A percentile compares a stretch with the other conserved stretches of the same genome.
phyloP scores from a whole-genome alignment of 2,888 invertebrate species.

The Apotomis betuletana region DNA sequence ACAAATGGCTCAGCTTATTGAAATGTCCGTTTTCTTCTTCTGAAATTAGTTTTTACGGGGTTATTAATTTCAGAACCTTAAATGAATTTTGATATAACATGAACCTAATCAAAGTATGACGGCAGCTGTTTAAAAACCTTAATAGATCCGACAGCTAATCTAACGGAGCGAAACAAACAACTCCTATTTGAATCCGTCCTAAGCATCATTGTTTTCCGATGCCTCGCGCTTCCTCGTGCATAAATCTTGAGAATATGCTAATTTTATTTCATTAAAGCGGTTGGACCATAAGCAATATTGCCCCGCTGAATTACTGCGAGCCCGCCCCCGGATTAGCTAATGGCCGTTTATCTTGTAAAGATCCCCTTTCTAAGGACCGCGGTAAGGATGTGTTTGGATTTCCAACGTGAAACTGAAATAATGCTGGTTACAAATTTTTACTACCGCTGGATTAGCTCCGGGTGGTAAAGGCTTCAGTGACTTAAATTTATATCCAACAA shows the following conservation, averaged over 20 bases:
- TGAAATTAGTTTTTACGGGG: too few relatives aligned
- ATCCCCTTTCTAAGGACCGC: conserved; percentile 63
- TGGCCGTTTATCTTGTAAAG: conserved; percentile 82
- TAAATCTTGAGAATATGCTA: conserved; percentile 82
- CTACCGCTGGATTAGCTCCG: not conserved
- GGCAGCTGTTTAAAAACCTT: conserved; percentile 43
- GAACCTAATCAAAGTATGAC: conserved; percentile 12
- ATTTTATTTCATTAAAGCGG: conserved; percentile 83
- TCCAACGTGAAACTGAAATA: conserved; percentile 19
- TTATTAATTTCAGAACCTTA: not conserved
- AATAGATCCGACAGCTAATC: conserved; percentile 39
- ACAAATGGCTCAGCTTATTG: too few relatives aligned
- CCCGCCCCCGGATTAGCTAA: conserved; percentile 80
- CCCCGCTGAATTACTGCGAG: conserved; percentile 73
- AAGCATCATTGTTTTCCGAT: conserved; percentile 75
- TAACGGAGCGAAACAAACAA: conserved; percentile 48
- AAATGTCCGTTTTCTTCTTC: too few relatives aligned
- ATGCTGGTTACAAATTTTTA: conserved; percentile 26
- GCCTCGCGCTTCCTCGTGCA: conserved; percentile 58
- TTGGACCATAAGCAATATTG: conserved; percentile 78
- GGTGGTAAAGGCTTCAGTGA: too few relatives aligned
- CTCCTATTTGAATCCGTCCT: conserved; percentile 56
- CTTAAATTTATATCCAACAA: too few relatives aligned
- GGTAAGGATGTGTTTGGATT: conserved; percentile 67
- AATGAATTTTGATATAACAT: not conserved